Evolutionary conservation across 1,140 invertebrate genomes (phyloP), one percentile per base, ranked within the genome.

Genomic region (Phenacoccus solenopsis): DNA sequence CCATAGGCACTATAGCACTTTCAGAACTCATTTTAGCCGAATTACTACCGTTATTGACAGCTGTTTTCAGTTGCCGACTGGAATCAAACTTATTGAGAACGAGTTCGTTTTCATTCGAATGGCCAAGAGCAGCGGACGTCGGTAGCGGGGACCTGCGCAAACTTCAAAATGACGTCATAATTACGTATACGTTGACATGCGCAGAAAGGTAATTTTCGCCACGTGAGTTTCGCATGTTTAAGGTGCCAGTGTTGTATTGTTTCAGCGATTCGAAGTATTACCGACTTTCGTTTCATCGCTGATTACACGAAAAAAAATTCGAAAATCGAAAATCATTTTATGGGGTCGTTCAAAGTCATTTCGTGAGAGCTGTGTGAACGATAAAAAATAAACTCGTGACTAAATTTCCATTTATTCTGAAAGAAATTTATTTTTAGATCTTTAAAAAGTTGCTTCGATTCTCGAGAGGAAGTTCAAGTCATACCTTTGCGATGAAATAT

Each of bases 141-240:
- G 4, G 59, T 10, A 27, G 59, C 59, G 59, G 59, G 59, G 25
- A 27, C 21, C 59, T 24, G 25, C 22, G 59, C 22, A 24, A 27
- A 5, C 59, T 25, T 24, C 2, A 64, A 64, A 5, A 64, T 64
- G 59, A 64, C 59, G 59, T 64, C 59, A 64, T 64, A 27, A 64
- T 64, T 64, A 64, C 59, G 59, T 64, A 64, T 16, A 3, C 16
- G 4, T 25, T 10, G 59, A 64, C 59, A 24, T 64, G 59, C 59
- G 59, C 59, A 24, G 3, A 24, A 9, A 20, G 25, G 2, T 10
- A 24, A 24, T 24, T 24, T 64, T 64, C 25, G 20, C 59, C 59
- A 64, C 59, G 59, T 64, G 59, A 64, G 59, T 64, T 24, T 10
- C 9, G 12, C 20, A 16, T 64, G 13, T 64, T 10, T 24, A 64